These are phyloP conservation scores for Erinaceus europaeus DNA, from an alignment of 2,113 vertebrate species.

Conservation along the genomic window DNA sequence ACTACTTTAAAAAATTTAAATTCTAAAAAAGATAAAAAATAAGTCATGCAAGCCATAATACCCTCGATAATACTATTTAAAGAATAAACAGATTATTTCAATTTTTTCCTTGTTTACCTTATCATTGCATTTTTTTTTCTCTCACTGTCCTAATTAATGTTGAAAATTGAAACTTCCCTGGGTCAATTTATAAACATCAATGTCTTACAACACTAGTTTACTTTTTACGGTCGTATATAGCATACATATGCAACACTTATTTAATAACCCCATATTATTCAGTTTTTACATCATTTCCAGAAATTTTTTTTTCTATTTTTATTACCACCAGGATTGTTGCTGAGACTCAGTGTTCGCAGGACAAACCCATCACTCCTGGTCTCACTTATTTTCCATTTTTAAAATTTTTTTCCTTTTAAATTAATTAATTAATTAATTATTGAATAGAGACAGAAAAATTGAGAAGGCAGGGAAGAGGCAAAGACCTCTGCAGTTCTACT, in stretches of 20 bases:
- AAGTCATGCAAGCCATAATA: not conserved
- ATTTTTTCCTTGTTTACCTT: not conserved
- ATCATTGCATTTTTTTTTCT: not conserved
- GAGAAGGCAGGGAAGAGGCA: too few species aligned
- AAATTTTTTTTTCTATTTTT: slow-evolving; percentile 7
- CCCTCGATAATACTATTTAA: not conserved
- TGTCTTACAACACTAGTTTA: too few species aligned
- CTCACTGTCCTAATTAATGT: not conserved
- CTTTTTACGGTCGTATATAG: not conserved
- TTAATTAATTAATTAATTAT: too few species aligned
- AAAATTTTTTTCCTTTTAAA: too few species aligned
- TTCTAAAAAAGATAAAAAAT: not conserved
- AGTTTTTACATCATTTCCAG: not conserved
- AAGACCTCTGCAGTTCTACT: too few species aligned
- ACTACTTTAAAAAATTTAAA: too few species aligned
- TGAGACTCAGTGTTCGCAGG: too few species aligned
- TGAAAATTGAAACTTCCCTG: slow-evolving; percentile 1
- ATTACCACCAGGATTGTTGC: too few species aligned
- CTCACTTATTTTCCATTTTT: too few species aligned
- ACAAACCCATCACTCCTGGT: too few species aligned
- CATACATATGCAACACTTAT: not conserved
- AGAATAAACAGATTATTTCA: not conserved
- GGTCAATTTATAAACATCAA: not conserved
- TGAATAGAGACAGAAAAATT: too few species aligned
- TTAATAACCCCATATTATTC: not conserved